Evolutionary conservation across 2,888 invertebrate genomes (phyloP).

Genomic region (Punctoribates punctum): DNA sequence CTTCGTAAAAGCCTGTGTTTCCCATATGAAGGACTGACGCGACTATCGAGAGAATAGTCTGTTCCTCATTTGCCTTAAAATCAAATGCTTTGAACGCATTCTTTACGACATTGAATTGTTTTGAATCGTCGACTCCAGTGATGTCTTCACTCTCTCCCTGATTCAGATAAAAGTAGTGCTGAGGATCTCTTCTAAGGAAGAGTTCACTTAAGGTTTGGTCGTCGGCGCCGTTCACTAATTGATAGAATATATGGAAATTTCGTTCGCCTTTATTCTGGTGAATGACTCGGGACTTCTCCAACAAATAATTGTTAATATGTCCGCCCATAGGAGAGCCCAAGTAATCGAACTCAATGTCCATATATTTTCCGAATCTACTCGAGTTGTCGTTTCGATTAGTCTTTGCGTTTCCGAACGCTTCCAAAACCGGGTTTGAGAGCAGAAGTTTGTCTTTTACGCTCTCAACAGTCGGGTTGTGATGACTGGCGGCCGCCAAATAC

Average conservation of each 20-base stretch:
- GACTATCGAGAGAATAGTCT: conserved; percentile 83
- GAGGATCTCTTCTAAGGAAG: conserved; percentile 67
- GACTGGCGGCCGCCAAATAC: conserved; percentile 87
- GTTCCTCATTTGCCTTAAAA: conserved; percentile 69
- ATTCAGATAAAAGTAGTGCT: conserved; percentile 75
- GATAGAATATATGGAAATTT: conserved; percentile 25
- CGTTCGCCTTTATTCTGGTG: conserved; percentile 22
- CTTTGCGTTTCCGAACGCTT: conserved; percentile 97
- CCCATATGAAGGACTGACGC: conserved; percentile 83
- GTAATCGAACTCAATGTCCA: conserved; percentile 99
- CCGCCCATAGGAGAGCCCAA: conserved; percentile 97
- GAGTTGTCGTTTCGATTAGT: conserved; percentile 98
- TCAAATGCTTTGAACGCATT: conserved; percentile 81
- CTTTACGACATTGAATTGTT: conserved; percentile 74
- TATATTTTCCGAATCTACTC: conserved; percentile 97
- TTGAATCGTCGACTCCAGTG: conserved; percentile 66
- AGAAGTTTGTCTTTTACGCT: conserved; percentile 56
- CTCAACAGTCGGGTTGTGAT: conserved; percentile 2
- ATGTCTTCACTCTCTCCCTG: conserved; percentile 68
- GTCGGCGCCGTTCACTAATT: conserved; percentile 58
- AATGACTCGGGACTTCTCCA: conserved; percentile 67
- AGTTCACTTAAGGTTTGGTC: conserved; percentile 71
- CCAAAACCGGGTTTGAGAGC: conserved; percentile 91
- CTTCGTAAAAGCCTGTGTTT: conserved; percentile 62
- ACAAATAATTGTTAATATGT: conserved; percentile 90